These are phyloP conservation scores for Gymnocephalus cernua DNA, from an alignment of 2,113 vertebrate genomes.

Conservation along the genomic window DNA sequence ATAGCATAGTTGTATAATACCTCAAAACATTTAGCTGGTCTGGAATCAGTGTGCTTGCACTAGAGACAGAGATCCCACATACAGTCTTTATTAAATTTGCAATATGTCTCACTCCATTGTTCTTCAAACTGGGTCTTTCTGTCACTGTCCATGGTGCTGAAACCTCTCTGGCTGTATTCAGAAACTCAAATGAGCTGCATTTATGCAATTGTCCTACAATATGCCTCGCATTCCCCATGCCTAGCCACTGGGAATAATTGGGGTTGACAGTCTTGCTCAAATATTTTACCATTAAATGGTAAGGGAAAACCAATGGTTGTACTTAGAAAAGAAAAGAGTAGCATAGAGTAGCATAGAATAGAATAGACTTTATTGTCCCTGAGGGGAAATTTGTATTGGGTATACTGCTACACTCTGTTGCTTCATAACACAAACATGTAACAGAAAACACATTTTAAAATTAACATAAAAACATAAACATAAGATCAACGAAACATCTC, in stretches of 20 bases:
- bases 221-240: background rate
- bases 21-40: background rate
- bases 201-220: background rate
- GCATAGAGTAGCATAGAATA: too few species aligned
- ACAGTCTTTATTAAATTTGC: background rate
- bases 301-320: background rate
- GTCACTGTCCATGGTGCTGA: conserved; percentile 35
- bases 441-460: too few species aligned
- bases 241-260: background rate
- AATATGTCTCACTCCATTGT: background rate
- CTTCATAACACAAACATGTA: too few species aligned
- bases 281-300: background rate
- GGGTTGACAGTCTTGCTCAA: background rate
- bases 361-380: too few species aligned
- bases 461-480: too few species aligned
- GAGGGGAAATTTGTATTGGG: too few species aligned
- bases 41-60: background rate
- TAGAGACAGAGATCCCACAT: background rate
- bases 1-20: background rate
- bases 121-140: background rate
- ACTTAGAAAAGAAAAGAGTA: too few species aligned
- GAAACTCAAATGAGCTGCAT: background rate
- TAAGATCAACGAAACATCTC: too few species aligned
- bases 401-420: too few species aligned
- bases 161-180: background rate